A percentile compares a stretch with the other conserved stretches of the same genome.
These are phyloP conservation scores for Tachysurus vachellii DNA, from an alignment of 2,113 vertebrate genomes.

Conservation along the genomic window DNA sequence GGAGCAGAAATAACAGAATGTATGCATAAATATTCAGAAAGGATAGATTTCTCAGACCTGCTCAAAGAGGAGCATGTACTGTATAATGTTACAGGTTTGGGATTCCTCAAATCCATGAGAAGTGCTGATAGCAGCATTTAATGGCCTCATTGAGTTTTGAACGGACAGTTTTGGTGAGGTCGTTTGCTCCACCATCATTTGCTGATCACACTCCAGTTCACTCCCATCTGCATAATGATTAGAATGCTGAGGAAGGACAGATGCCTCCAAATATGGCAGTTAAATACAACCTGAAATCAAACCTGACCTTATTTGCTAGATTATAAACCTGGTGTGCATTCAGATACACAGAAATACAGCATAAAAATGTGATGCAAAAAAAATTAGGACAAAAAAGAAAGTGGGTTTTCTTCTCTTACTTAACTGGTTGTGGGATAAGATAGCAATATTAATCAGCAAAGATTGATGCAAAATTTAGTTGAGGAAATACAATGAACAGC, in stretches of 20 bases:
- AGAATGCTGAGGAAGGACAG: not conserved
- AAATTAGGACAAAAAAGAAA: not conserved
- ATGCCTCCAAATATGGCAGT: not conserved
- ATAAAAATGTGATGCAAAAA: not conserved
- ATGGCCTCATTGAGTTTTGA: not conserved
- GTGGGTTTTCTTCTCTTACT: not conserved
- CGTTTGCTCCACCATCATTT: not conserved
- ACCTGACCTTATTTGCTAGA: not conserved
- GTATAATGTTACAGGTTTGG: not conserved
- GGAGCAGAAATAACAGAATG: not conserved
- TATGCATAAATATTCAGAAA: not conserved
- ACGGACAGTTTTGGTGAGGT: not conserved
- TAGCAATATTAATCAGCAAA: not conserved
- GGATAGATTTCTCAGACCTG: not conserved
- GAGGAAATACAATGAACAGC: not conserved
- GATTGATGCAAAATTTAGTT: not conserved
- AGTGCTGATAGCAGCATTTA: not conserved
- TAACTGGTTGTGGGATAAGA: not conserved
- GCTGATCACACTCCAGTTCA: not conserved
- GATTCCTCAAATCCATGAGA: not conserved
- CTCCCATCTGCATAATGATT: not conserved
- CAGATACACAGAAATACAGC: not conserved
- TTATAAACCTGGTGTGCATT: not conserved
- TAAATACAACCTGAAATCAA: not conserved
- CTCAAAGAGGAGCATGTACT: not conserved